phyloP scores from a whole-genome alignment of 2,797 vertebrate genomes.

The Loriculus beryllinus region DNA sequence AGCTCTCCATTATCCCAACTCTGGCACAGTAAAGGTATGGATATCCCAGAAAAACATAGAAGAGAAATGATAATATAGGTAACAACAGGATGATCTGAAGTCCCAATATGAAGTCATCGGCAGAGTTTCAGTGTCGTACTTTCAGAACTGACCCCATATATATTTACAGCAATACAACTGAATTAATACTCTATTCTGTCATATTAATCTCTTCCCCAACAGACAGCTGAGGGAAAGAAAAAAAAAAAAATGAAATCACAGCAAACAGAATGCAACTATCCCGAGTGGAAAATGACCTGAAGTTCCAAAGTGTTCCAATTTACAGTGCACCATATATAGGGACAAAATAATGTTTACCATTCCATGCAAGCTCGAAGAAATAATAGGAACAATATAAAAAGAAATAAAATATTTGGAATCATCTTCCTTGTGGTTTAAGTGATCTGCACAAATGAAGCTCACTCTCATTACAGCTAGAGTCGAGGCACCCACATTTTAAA shows the following conservation, averaged over 20 bases:
- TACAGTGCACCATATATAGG: rapidly evolving
- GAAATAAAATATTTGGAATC: background rate
- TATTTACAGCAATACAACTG: background rate
- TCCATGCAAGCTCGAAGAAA: background rate
- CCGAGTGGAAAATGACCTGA: background rate
- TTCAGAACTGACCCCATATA: background rate
- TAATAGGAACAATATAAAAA: background rate
- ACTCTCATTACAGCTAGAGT: background rate
- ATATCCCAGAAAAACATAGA: background rate
- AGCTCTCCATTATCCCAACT: background rate
- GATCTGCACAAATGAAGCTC: background rate
- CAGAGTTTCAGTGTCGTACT: background rate
- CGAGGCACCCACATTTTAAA: background rate
- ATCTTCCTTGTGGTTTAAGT: background rate
- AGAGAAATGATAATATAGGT: background rate
- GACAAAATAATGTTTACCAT: background rate
- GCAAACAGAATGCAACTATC: background rate
- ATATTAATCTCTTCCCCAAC: background rate
- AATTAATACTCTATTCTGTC: background rate
- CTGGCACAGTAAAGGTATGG: background rate
- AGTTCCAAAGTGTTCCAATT: background rate
- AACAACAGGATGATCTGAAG: background rate
- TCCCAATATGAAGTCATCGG: background rate
- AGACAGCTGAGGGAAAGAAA: background rate
- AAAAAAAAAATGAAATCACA: too few relatives aligned